Conservation (phyloP, 2,888 invertebrate genomes). For the Leptinotarsa tumamoca region DNA sequence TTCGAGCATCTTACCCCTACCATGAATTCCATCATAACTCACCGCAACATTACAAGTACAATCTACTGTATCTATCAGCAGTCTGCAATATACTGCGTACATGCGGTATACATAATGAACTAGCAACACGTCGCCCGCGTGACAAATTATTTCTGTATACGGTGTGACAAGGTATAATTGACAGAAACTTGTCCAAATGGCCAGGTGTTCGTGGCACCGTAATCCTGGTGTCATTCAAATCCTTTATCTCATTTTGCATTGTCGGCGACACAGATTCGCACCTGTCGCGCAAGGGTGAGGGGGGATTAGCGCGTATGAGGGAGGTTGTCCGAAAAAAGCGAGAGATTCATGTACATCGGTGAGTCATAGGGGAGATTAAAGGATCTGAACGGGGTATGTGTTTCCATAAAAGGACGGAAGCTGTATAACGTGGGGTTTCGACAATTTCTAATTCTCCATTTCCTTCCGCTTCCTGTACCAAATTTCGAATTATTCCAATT, state of each 20-base stretch:
- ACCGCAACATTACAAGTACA: slow-evolving; percentile 10
- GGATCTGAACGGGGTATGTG: neutral
- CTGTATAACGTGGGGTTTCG: neutral
- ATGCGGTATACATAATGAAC: slow-evolving; percentile 38
- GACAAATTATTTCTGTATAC: slow-evolving; percentile 43
- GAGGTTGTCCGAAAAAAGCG: neutral
- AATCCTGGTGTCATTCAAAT: slow-evolving; percentile 42
- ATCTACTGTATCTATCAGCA: slow-evolving; percentile 11
- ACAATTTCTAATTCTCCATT: neutral
- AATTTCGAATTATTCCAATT: neutral
- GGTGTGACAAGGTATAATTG: slow-evolving; percentile 41
- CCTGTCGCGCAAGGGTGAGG: slow-evolving; percentile 25
- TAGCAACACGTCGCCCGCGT: slow-evolving; percentile 33
- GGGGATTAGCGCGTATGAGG: slow-evolving; percentile 7
- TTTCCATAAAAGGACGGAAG: neutral
- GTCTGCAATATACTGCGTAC: slow-evolving; percentile 10
- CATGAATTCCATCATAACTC: neutral
- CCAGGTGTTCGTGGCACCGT: slow-evolving; percentile 44
- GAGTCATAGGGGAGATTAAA: slow-evolving; percentile 3
- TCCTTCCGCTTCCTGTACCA: neutral
- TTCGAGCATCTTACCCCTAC: neutral
- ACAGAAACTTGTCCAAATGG: slow-evolving; percentile 41
- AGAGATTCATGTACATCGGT: slow-evolving; percentile 2
- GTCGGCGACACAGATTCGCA: slow-evolving; percentile 31
- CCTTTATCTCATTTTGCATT: slow-evolving; percentile 35